A percentile compares a stretch with the other conserved stretches of the same genome.
Evolutionary conservation across 1,140 invertebrate species (phyloP).

Genomic region (Conopomorpha cramerella): DNA sequence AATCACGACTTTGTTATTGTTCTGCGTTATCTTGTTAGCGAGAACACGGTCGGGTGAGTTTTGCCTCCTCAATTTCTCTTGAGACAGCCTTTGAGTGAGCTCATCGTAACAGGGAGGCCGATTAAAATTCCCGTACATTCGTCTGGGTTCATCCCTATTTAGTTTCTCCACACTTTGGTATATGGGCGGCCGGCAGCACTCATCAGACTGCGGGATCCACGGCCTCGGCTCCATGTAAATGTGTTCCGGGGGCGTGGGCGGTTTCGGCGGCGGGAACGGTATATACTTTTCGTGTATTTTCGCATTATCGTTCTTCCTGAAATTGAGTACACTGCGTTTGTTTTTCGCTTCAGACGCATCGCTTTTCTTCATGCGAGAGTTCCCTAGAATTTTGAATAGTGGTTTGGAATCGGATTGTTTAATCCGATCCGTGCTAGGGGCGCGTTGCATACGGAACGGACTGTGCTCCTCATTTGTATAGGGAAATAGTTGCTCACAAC

Average conservation of each 20-base stretch:
- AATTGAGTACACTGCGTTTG: constrained; percentile 39
- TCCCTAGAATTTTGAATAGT: constrained; percentile 47
- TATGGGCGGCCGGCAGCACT: constrained; percentile 35
- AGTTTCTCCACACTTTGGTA: constrained; percentile 49
- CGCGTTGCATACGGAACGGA: constrained; percentile 41
- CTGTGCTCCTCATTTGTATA: constrained; percentile 47
- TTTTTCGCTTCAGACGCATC: constrained; percentile 37
- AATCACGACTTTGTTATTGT: constrained; percentile 69
- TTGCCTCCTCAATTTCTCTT: constrained; percentile 32
- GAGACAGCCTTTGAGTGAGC: constrained; percentile 36
- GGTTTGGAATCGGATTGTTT: constrained; percentile 45
- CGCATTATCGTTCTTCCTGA: constrained; percentile 39
- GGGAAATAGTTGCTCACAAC: constrained; percentile 50
- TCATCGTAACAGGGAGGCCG: constrained; percentile 53
- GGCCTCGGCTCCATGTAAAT: constrained; percentile 45
- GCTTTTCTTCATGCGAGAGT: constrained; percentile 40
- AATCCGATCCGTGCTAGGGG: constrained; percentile 49
- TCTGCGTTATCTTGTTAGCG: constrained; percentile 51
- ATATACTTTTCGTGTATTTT: constrained; percentile 53
- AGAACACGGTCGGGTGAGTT: constrained; percentile 20
- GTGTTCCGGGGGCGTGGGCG: constrained; percentile 32
- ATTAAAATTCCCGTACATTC: constrained; percentile 37
- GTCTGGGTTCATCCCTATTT: constrained; percentile 33
- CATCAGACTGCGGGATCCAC: constrained; percentile 33
- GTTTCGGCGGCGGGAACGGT: constrained; percentile 37